Percentiles rank a stretch among this genome's conserved stretches.
Conservation (phyloP, 2,888 invertebrate species). For the Stomorhina lunata region DNA sequence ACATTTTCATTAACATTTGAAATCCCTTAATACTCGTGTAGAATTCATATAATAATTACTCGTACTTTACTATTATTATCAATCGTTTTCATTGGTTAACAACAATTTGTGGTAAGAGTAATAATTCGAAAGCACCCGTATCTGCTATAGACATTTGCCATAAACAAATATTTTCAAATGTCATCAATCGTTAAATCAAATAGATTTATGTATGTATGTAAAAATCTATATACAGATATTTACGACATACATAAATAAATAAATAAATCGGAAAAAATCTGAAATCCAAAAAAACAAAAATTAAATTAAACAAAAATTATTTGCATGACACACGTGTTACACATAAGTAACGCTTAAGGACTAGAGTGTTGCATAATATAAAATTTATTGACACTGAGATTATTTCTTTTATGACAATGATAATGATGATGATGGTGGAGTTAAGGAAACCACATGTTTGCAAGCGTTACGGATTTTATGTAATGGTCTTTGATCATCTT, state of each 20-base stretch:
- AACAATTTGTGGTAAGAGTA: slow-evolving; percentile 32
- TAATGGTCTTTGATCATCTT: too few species aligned
- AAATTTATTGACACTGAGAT: slow-evolving; percentile 2
- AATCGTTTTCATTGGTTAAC: slow-evolving; percentile 37
- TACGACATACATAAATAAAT: too few species aligned
- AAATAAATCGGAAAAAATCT: neutral
- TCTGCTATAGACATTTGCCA: too few species aligned
- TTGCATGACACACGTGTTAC: slow-evolving; percentile 30
- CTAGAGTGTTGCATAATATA: neutral
- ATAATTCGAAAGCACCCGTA: neutral
- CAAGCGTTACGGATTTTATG: too few species aligned
- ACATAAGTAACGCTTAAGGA: neutral
- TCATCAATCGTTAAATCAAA: slow-evolving; percentile 43
- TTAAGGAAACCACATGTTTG: too few species aligned
- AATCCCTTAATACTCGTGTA: slow-evolving; percentile 24
- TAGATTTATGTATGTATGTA: slow-evolving; percentile 30
- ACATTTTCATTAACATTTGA: neutral
- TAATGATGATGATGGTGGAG: neutral
- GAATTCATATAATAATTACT: slow-evolving; percentile 2
- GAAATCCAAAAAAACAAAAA: neutral
- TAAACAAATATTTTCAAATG: slow-evolving; percentile 40
- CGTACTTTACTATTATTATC: slow-evolving; percentile 19
- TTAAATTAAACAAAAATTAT: neutral
- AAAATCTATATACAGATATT: too few species aligned
- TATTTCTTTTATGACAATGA: neutral